Base-by-base conservation (phyloP, 1,140 invertebrate species). In the Lordiphosa mommai region DNA sequence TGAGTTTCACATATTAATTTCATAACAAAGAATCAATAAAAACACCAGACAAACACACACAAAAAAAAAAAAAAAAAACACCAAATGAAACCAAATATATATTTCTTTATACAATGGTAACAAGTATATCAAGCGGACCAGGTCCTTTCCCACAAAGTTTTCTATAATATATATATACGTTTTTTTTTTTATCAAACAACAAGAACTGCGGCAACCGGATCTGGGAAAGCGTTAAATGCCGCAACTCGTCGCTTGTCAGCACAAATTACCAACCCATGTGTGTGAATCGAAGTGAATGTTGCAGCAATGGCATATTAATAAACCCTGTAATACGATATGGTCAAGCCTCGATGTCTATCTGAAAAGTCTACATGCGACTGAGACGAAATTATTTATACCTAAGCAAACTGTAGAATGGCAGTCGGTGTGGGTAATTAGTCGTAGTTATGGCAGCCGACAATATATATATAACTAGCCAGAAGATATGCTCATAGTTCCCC, bases 361-460 rank as follows among this genome's bases (percentile, higher is more conserved):
- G 70, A 49, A 49, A 40, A 43, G 50, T 65, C 66, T 61, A 71
- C 50, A 80, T 55, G 71, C 41, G 14, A 43, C 66, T 40, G 58
- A 59, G 47, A 76, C 58, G 71, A 60, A 74, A 82, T 82, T 82
- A 82, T 82, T 82, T 71, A 82, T 82, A 72, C 77, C 76, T 36
- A 76, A 80, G 59, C 61, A 60, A 55, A 48, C 53, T 7, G 46
- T 1, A 12, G 10, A 23, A 34, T 49, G 50, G 43, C 33, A 37
- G 47, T 10, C 20, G n/a, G 37, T 2, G 64, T 37, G 56, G 60
- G 58, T 74, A 82, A 82, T 84, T 82, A 82, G 76, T 74, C 7
- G 20, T 43, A 43, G 76, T 82, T 82, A 80, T 80, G 66, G 66
- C 71, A 74, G 57, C 55, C 37, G 23, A 37, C 10, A 30, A 43